Evolutionary conservation across 1,140 invertebrate species (phyloP), one percentile per base, ranked within the genome.

Genomic region (Drosophila pruinosa): DNA sequence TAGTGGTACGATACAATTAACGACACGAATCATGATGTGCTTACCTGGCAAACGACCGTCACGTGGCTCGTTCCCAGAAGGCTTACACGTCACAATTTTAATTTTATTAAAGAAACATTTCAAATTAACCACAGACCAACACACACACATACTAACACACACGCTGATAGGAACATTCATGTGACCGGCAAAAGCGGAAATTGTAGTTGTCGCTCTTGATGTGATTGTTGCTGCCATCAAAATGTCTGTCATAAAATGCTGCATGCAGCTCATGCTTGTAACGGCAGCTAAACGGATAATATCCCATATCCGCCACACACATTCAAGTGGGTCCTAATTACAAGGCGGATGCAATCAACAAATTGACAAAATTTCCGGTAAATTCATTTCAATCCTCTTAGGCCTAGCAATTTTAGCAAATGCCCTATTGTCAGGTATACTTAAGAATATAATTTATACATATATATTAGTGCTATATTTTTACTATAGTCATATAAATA

Each of bases 31-130:
- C 82, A 89, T 89, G 86, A 85, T 85, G 82, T 89, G 83, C 89
- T 90, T 90, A 90, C 89, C 89, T 90, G 89, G 83, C 89, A 89
- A 90, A 90, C 89, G 89, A 90, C 89, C 83, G 89, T 90, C 89
- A 90, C 89, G 89, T 90, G 89, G 78, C 89, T 31, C 72, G 75
- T 90, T 90, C 89, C 89, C 89, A 90, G 89, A 82, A 90, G 89
- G 78, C 78, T 89, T 88, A 88, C 89, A 90, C 78, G 83, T 90
- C 79, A 89, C 78, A 89, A 89, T 86, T 89, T 86, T 89, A 89
- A 89, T 89, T 89, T 89, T 89, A 89, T 89, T 89, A 89, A 89
- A 89, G 86, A 89, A 89, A 89, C 81, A 89, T 89, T 89, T 86
- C 82, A 88, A 88, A 88, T 88, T 88, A 88, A 82, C 82, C 78